phyloP scores from a whole-genome alignment of 2,113 vertebrate genomes.

The Clupea harengus region DNA sequence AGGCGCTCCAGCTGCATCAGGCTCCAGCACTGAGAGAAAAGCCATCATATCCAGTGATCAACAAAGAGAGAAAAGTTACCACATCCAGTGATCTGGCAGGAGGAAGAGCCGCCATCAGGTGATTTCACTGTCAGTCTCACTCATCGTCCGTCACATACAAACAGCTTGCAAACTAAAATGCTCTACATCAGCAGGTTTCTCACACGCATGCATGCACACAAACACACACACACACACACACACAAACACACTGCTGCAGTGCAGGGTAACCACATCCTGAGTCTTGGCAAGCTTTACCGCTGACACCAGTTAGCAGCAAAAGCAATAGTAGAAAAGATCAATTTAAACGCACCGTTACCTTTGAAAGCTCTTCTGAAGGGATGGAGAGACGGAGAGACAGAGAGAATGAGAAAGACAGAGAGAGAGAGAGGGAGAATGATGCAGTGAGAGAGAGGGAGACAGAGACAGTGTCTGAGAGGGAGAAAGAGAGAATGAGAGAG shows the following conservation, averaged over 20 bases:
- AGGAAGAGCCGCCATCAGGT: too few species aligned
- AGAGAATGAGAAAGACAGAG: background rate
- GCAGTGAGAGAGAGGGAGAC: background rate
- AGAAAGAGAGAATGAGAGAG: background rate
- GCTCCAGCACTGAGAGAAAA: background rate
- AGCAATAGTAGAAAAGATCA: background rate
- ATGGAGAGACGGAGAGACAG: background rate
- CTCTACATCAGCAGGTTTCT: background rate
- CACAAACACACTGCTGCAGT: background rate
- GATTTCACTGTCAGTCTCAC: background rate
- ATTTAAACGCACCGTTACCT: background rate
- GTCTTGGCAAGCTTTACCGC: background rate
- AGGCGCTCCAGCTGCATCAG: background rate
- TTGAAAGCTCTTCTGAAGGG: background rate
- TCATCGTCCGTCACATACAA: background rate
- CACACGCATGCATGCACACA: background rate
- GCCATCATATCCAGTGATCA: too few species aligned
- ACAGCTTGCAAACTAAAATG: background rate
- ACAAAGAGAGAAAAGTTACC: too few species aligned
- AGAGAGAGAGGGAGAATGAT: background rate
- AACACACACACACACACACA: background rate
- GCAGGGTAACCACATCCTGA: background rate
- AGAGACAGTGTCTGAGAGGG: background rate
- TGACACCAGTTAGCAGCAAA: background rate
- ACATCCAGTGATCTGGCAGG: too few species aligned